phyloP scores from a whole-genome alignment of 2,888 invertebrate species.

The Leucoma salicis region DNA sequence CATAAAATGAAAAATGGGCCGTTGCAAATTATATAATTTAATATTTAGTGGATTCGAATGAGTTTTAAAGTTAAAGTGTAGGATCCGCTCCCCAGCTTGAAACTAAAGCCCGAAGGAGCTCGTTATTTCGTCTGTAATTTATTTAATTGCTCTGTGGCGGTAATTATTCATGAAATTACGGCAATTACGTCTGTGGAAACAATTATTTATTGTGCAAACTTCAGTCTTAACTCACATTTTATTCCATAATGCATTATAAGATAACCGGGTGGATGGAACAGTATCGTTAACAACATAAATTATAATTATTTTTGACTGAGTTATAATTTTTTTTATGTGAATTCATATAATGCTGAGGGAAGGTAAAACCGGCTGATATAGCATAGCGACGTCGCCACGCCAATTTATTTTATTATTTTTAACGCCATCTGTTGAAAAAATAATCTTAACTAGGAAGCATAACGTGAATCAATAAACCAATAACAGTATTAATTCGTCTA shows the following conservation, averaged over 20 bases:
- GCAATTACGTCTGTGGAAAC: constrained; percentile 79
- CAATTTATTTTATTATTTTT: too few species aligned
- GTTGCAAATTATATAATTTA: neutral
- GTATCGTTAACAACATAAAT: constrained; percentile 36
- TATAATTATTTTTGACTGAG: constrained; percentile 20
- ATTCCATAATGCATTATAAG: constrained; percentile 72
- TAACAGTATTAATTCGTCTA: too few species aligned
- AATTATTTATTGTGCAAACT: constrained; percentile 82
- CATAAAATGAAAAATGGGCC: neutral
- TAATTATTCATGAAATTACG: constrained; percentile 83
- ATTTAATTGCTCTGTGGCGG: constrained; percentile 81
- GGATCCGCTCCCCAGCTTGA: constrained; percentile 72
- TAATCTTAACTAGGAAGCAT: too few species aligned
- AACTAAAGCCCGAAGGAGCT: constrained; percentile 76
- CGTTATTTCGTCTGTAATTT: constrained; percentile 79
- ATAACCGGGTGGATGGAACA: constrained; percentile 60
- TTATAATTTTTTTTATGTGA: constrained; percentile 10
- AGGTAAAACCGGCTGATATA: too few species aligned
- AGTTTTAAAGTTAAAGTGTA: constrained; percentile 53
- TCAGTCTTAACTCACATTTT: constrained; percentile 80
- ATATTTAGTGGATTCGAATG: constrained; percentile 24
- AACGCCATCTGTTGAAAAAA: too few species aligned
- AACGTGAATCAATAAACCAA: too few species aligned
- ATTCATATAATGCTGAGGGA: too few species aligned
- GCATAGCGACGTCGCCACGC: too few species aligned